Percentiles rank a stretch among this genome's conserved stretches.
Evolutionary conservation across 2,113 vertebrate species (phyloP).

Genomic region (Syrmaticus mikado): DNA sequence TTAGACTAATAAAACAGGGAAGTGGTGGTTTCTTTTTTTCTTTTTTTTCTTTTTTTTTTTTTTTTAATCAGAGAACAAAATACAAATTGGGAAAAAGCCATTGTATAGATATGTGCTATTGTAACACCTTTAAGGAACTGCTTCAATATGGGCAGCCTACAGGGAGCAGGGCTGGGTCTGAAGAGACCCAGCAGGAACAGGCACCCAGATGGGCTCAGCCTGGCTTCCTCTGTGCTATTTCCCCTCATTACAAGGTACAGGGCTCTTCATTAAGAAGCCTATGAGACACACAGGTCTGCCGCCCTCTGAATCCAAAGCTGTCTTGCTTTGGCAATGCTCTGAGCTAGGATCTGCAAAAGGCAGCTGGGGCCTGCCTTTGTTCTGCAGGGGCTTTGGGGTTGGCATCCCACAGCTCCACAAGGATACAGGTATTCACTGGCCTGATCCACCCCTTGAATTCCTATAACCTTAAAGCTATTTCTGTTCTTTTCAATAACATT

Average conservation of each 20-base stretch:
- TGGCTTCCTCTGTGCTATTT: not conserved
- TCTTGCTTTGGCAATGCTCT: not conserved
- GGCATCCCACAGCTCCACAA: not conserved
- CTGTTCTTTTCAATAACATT: not conserved
- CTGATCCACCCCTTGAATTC: not conserved
- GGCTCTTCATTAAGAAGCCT: not conserved
- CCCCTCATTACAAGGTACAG: not conserved
- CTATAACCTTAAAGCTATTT: not conserved
- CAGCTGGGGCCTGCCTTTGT: not conserved
- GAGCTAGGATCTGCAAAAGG: not conserved
- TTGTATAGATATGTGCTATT: not conserved
- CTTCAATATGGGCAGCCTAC: not conserved
- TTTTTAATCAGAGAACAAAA: not conserved
- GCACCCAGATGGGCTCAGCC: not conserved
- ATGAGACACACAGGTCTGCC: not conserved
- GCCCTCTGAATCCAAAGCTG: not conserved
- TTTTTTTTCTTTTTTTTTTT: not conserved
- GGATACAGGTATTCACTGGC: rapidly evolving
- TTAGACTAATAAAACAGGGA: not conserved
- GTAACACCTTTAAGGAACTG: not conserved
- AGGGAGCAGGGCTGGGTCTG: not conserved
- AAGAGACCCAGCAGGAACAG: not conserved
- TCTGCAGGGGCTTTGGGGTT: not conserved
- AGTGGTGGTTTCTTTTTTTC: not conserved
- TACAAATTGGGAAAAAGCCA: not conserved